A percentile compares a stretch with the other conserved stretches of the same genome.
phyloP scores from a whole-genome alignment of 2,113 vertebrate genomes.

The Rhea americana region DNA sequence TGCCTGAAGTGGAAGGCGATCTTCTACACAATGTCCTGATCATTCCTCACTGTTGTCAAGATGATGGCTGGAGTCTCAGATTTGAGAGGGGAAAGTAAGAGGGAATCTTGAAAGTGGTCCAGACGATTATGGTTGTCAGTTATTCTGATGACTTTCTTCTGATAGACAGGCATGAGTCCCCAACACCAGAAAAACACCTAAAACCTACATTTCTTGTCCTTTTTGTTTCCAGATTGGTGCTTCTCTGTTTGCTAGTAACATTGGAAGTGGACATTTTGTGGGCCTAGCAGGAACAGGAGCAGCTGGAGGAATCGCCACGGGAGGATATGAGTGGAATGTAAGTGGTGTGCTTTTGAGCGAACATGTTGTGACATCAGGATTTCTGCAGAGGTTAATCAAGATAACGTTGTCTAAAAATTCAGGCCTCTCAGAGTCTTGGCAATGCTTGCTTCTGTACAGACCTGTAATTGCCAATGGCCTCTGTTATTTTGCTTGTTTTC shows the following conservation, averaged over 20 bases:
- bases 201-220: background rate
- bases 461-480: background rate
- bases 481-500: background rate
- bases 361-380: background rate
- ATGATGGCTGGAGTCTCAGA: background rate
- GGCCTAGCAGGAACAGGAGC: conserved; percentile 91
- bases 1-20: background rate
- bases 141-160: background rate
- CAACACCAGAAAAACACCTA: background rate
- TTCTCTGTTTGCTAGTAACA: conserved; percentile 97
- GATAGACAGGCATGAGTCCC: background rate
- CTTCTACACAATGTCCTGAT: background rate
- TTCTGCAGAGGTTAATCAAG: background rate
- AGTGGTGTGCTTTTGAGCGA: conserved; percentile 50
- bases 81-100: background rate
- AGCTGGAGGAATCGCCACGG: conserved; percentile 85
- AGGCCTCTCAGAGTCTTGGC: background rate
- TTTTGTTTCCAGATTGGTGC: conserved; percentile 87
- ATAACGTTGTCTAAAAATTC: background rate
- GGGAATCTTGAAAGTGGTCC: background rate
- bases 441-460: background rate
- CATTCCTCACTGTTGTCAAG: background rate
- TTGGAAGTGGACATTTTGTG: conserved; percentile 94
- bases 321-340: conserved; percentile 95
- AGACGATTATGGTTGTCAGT: background rate